Evolutionary conservation across 2,797 vertebrate genomes (phyloP), one percentile per base, ranked within the genome.

Genomic region (Masticophis lateralis): DNA sequence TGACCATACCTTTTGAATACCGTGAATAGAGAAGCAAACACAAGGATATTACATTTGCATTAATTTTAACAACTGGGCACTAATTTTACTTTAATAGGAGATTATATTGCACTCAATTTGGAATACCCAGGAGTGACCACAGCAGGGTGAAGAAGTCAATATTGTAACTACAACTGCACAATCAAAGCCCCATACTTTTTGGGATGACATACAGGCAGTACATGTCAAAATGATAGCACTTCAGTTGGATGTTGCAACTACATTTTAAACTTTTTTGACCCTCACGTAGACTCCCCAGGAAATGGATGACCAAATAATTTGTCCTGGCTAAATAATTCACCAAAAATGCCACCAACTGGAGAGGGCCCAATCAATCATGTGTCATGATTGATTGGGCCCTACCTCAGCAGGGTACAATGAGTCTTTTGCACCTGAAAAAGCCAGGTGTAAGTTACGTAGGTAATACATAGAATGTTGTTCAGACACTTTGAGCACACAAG

Each of bases 31-130:
- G 74, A 92, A 74, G 63, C 74, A 86, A 86, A 63, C 20, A 16
- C 92, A 90, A 92, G 74, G 74, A 92, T 74, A 61, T 51, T 90
- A 63, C 61, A 90, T 63, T 25, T 90, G 86, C 55, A 92, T 92
- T 92, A 86, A 90, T 90, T 92, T 92, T 90, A 90, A 90, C 86
- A 90, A 86, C 56, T 92, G 59, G 3, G 59, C 74, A 90, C 32
- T 51, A 63, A 86, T 83, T 92, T n/a, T 66, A 90, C 63, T 92
- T 83, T 86, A 92, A 90, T 55, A 63, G 37, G 55, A 92, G 63
- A 56, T 60, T 55, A 59, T 18, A 3, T 86, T 86, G 57, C 57
- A 89, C 88, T 90, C 74, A 56, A 43, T 90, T 90, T 90, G 74
- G 14, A 86, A 47, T 83, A 86, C n/a, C 63, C 83, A 63, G 63